Evolutionary conservation across 2,797 vertebrate genomes (phyloP).

Genomic region (Pseudopleuronectes americanus): DNA sequence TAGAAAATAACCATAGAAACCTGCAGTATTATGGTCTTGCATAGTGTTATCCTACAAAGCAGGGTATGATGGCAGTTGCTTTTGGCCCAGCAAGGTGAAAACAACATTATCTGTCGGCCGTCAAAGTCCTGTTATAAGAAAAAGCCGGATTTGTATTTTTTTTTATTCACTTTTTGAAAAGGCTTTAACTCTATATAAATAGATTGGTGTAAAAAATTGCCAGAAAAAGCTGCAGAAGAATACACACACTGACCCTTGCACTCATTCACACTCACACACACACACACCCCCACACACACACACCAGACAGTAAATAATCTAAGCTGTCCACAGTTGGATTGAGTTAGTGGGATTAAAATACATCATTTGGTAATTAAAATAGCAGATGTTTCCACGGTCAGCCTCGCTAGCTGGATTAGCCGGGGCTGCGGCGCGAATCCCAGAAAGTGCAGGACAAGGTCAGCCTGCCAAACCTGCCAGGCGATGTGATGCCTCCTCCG

Average conservation of each 20-base stretch:
- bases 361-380: constrained; percentile 73
- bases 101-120: neutral
- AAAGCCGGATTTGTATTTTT: neutral
- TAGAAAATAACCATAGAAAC: too few relatives aligned
- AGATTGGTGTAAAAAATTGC: too few relatives aligned
- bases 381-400: constrained; percentile 71
- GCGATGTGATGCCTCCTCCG: constrained; percentile 63
- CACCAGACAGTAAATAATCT: constrained; percentile 14
- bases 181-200: neutral
- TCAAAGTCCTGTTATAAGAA: too few relatives aligned
- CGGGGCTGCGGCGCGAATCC: constrained; percentile 39
- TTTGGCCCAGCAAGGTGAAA: neutral
- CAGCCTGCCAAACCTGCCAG: constrained; percentile 65
- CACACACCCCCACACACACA: neutral
- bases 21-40: neutral
- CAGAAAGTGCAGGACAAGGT: constrained; percentile 74
- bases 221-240: too few relatives aligned
- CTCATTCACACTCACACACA: neutral
- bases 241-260: neutral
- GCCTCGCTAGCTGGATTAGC: constrained; percentile 67
- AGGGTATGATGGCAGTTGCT: neutral
- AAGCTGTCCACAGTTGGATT: constrained; percentile 48
- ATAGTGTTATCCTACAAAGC: neutral
- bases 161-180: neutral
- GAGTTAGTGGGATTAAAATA: constrained; percentile 74